Percentiles rank a stretch among this genome's conserved stretches.
phyloP scores from a whole-genome alignment of 2,113 vertebrate genomes.

The Petrocephalus zakoni region DNA sequence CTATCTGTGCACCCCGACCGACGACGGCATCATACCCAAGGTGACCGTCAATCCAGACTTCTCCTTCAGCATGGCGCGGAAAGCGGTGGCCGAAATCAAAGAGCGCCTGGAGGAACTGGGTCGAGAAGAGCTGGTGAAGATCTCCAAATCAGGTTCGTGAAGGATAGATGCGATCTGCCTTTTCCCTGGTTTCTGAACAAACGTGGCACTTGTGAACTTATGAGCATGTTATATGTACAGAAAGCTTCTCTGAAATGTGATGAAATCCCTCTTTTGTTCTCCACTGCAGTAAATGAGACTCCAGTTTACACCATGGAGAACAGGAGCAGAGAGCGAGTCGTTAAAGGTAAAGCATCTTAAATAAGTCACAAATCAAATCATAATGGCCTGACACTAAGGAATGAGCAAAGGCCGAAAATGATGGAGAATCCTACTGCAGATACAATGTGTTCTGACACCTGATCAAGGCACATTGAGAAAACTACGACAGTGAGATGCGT shows the following conservation, averaged over 20 bases:
- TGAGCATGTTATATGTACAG: not conserved
- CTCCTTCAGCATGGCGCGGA: slow-evolving; percentile 62
- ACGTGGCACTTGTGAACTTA: not conserved
- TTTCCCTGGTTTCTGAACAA: not conserved
- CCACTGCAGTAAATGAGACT: slow-evolving; percentile 60
- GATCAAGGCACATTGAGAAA: not conserved
- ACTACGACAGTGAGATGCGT: not conserved
- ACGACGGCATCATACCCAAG: slow-evolving; percentile 64
- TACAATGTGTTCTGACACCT: not conserved
- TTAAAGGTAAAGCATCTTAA: slow-evolving; percentile 53
- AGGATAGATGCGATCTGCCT: not conserved
- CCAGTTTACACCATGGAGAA: slow-evolving; percentile 65
- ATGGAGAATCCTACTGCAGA: not conserved
- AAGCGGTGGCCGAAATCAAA: slow-evolving; percentile 68
- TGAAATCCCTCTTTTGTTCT: not conserved
- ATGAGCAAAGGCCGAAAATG: not conserved
- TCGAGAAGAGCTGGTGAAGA: slow-evolving; percentile 60
- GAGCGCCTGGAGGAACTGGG: slow-evolving; percentile 65
- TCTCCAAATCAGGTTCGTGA: slow-evolving; percentile 63
- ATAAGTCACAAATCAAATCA: not conserved
- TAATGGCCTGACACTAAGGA: not conserved
- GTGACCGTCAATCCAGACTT: slow-evolving; percentile 67
- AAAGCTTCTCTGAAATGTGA: not conserved
- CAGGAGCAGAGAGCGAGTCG: slow-evolving; percentile 58
- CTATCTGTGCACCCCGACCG: slow-evolving; percentile 69